Conservation (phyloP, 1,140 invertebrate genomes). For the Galendromus occidentalis region DNA sequence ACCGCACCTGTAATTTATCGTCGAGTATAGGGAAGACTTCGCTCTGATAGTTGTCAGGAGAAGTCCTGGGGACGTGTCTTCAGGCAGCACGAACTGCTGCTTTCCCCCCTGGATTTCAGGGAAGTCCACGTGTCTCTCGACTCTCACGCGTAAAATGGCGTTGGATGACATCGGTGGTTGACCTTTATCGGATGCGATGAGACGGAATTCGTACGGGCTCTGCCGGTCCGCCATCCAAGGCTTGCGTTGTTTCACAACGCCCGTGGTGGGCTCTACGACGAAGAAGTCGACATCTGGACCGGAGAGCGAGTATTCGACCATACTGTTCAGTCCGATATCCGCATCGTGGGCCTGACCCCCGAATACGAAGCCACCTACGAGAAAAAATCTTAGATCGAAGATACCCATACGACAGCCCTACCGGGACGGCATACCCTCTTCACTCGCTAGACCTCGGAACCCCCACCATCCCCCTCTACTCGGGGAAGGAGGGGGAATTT, state of each 20-base stretch:
- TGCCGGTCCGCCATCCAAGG: constrained; percentile 29
- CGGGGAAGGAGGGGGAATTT: no score
- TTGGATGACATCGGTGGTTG: constrained; percentile 29
- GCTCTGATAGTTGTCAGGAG: not conserved
- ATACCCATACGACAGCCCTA: no score
- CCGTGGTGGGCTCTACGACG: constrained; percentile 48
- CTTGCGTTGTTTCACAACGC: constrained; percentile 45
- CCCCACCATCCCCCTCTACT: no score
- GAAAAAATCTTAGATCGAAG: constrained; percentile 14
- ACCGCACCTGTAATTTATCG: not conserved
- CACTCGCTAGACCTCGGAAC: no score
- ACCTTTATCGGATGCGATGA: constrained; percentile 35
- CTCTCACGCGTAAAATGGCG: constrained; percentile 36
- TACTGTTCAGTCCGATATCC: constrained; percentile 55
- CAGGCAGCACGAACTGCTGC: not conserved
- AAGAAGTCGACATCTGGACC: constrained; percentile 56
- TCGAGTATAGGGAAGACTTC: not conserved
- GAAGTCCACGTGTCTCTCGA: constrained; percentile 28
- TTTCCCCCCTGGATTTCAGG: constrained; percentile 34
- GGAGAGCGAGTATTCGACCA: constrained; percentile 50
- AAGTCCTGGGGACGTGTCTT: not conserved
- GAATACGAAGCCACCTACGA: constrained; percentile 53
- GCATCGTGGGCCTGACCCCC: constrained; percentile 57
- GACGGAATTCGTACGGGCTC: constrained; percentile 42
- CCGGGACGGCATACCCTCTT: no score